Percentiles rank a stretch among this genome's conserved stretches.
Evolutionary conservation across 2,888 invertebrate genomes (phyloP).

Genomic region (Callimorpha dominula): DNA sequence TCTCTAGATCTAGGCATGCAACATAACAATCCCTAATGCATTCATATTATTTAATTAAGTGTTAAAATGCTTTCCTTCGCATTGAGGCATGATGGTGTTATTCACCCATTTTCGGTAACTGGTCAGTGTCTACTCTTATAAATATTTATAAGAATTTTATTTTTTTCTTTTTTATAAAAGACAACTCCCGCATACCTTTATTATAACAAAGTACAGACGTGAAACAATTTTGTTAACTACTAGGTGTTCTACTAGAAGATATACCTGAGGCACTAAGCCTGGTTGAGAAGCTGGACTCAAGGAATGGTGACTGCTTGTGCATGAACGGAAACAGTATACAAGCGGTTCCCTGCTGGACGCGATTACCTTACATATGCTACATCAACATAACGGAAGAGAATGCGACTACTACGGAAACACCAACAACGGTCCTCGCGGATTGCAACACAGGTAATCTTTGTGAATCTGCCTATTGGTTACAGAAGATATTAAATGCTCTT

Average conservation of each 20-base stretch:
- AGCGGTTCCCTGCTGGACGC: not conserved
- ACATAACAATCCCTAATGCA: too few relatives aligned
- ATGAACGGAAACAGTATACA: not conserved
- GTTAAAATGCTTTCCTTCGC: too few relatives aligned
- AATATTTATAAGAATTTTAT: too few relatives aligned
- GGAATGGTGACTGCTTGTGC: not conserved
- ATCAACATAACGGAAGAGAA: not conserved
- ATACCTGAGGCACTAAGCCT: constrained; percentile 2
- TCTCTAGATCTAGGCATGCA: too few relatives aligned
- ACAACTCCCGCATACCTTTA: too few relatives aligned
- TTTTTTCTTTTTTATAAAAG: too few relatives aligned
- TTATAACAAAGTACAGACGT: not conserved
- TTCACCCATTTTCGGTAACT: too few relatives aligned
- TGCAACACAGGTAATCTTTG: not conserved
- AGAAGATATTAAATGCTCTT: too few relatives aligned
- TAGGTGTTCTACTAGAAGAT: not conserved
- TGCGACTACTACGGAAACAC: not conserved
- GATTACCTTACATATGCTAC: constrained; percentile 7
- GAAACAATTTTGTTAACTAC: not conserved
- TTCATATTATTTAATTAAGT: too few relatives aligned
- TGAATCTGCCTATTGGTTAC: too few relatives aligned
- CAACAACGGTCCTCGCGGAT: not conserved
- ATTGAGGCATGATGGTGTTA: too few relatives aligned
- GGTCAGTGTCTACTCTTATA: too few relatives aligned
- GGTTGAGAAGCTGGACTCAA: not conserved